These are phyloP conservation scores for Chaetodon trifascialis DNA, from an alignment of 2,113 vertebrate genomes.

Conservation along the genomic window DNA sequence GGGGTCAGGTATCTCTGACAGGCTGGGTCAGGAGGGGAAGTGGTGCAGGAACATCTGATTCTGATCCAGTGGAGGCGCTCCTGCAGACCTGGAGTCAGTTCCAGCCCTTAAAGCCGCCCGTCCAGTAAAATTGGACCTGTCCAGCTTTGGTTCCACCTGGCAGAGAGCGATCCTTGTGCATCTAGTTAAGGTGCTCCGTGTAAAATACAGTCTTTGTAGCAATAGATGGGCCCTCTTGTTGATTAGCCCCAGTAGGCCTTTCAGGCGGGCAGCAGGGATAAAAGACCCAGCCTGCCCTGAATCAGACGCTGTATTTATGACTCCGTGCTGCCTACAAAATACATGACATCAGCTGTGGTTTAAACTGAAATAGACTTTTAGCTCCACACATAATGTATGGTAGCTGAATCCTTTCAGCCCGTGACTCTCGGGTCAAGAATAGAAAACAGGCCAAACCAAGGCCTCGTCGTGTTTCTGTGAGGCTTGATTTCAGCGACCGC, in stretches of 20 bases:
- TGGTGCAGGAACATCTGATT: slow-evolving; percentile 58
- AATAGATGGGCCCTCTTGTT: slow-evolving; percentile 4
- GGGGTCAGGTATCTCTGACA: slow-evolving; percentile 68
- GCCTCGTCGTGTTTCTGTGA: neutral
- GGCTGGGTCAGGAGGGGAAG: slow-evolving; percentile 25
- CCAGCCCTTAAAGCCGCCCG: slow-evolving; percentile 46
- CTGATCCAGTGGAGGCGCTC: slow-evolving; percentile 30
- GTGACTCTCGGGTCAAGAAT: slow-evolving; percentile 21
- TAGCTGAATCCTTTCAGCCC: slow-evolving; percentile 19
- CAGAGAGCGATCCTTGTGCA: neutral
- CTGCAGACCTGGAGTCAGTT: slow-evolving; percentile 35
- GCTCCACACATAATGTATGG: neutral
- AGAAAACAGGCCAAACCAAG: neutral
- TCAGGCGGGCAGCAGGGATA: slow-evolving; percentile 29
- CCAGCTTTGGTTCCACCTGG: slow-evolving; percentile 50
- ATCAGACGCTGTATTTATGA: slow-evolving; percentile 38
- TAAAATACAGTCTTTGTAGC: slow-evolving; percentile 6
- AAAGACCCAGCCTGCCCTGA: slow-evolving; percentile 14
- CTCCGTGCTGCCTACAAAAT: neutral
- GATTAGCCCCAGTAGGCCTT: slow-evolving; percentile 54
- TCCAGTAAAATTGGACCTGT: slow-evolving; percentile 47
- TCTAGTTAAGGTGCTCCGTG: neutral
- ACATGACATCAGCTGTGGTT: slow-evolving; percentile 38
- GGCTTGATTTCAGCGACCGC: neutral
- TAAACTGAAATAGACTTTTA: slow-evolving; percentile 31